phyloP scores from a whole-genome alignment of 2,888 invertebrate genomes.

The Lissocephala sabroskyi region DNA sequence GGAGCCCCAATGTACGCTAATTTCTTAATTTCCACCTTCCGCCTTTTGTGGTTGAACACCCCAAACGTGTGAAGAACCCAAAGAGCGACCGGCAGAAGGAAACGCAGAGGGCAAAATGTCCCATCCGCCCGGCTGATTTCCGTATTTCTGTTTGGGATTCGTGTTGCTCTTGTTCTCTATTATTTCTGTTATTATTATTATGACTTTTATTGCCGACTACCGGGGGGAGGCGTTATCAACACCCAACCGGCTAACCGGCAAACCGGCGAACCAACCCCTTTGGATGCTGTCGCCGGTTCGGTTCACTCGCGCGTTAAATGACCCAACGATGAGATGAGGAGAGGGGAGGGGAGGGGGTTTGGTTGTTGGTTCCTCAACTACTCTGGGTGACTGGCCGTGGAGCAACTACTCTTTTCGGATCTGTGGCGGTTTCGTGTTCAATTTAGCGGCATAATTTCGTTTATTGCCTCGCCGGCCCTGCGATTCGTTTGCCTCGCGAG shows the following conservation, averaged over 20 bases:
- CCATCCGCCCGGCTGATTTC: too few species aligned
- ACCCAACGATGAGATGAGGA: conserved; percentile 7
- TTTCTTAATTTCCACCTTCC: conserved; percentile 70
- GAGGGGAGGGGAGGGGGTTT: conserved; percentile 7
- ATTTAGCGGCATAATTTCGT: conserved; percentile 66
- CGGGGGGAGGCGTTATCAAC: conserved; percentile 30
- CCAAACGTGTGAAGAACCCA: conserved; percentile 41
- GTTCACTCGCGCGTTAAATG: conserved; percentile 60
- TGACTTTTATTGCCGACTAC: conserved; percentile 57
- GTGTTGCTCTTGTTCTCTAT: background rate
- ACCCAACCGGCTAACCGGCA: conserved; percentile 16
- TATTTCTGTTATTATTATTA: conserved; percentile 50
- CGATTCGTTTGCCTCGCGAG: conserved; percentile 26
- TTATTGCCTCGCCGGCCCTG: conserved; percentile 47
- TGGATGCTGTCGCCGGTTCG: conserved; percentile 28
- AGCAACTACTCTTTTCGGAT: conserved; percentile 31
- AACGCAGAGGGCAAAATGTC: too few species aligned
- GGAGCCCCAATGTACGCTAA: conserved; percentile 35
- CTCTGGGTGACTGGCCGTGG: background rate
- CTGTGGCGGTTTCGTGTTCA: conserved; percentile 57
- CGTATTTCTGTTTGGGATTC: conserved; percentile 40
- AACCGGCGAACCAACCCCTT: conserved; percentile 20
- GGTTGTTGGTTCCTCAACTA: conserved; percentile 9
- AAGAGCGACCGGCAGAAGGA: background rate
- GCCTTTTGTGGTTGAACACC: conserved; percentile 38